Base-by-base conservation (phyloP, 2,888 invertebrate species). In the Catonia carolina region DNA sequence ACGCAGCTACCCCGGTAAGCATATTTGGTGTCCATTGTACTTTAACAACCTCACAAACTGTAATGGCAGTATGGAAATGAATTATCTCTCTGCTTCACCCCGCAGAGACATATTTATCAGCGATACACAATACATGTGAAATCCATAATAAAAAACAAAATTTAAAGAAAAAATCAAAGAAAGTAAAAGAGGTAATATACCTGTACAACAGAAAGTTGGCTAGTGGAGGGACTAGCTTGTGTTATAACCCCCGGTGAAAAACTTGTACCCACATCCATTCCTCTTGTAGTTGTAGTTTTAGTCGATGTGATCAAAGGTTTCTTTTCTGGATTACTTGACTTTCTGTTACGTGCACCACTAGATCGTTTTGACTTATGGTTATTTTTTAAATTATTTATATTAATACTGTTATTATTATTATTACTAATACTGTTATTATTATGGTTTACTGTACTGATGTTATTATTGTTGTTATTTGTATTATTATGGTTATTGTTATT, bases 401-500 rank as follows among this genome's bases (percentile, higher is more conserved):
- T 18, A 36, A 12, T 20, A 35, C 18, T n/a, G 60, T 51, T 66
- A 62, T 61, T 68, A 67, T 58, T 71, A 62, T 70, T 71, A 67
- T 74, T 74, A 68, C 74, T 75, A 66, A 4, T 27, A 27, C 42
- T 36, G 49, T 48, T 15, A 36, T 45, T 55, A 61, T 20, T 61
- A 60, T 52, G 66, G 62, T 61, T 68, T 67, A 56, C 71, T 62
- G 69, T 71, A 67, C 74, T 74, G 68, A 74, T 75, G 66, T 74
- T 74, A 62, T 75, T 74, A 60, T 74, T n/a, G 8, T 47, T 36
- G 49, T 48, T 15, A 36, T 45, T 55, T 61, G 17, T 61, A 60
- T 52, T 66, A 62, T 61, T 68, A 67, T 58, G 71, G 62, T 70
- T 71, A 67, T 75, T 74, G 68, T 75, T 75, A 66, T 74, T 74